Conservation (phyloP, 2,888 invertebrate species). For the Xestia rhomboidea region DNA sequence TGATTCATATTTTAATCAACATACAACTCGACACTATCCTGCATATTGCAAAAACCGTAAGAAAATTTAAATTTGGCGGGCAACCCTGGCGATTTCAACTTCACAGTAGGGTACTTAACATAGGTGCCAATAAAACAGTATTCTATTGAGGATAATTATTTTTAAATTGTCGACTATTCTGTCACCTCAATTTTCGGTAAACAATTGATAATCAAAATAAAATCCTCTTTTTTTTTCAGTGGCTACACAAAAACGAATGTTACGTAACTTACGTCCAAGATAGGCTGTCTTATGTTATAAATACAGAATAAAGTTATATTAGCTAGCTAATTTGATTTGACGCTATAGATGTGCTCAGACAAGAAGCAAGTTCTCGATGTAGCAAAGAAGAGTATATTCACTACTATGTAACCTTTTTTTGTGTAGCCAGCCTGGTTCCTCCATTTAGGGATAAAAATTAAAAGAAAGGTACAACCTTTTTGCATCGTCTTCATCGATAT, state of each 20-base stretch:
- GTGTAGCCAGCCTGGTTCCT: conserved; percentile 18
- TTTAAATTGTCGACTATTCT: conserved; percentile 36
- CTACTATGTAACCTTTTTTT: conserved; percentile 12
- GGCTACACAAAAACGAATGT: conserved; percentile 34
- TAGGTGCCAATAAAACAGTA: neutral
- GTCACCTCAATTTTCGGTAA: conserved; percentile 42
- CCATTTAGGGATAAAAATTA: conserved; percentile 1
- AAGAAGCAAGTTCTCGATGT: neutral
- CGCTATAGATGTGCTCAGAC: neutral
- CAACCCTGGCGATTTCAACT: too few relatives aligned
- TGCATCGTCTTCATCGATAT: conserved; percentile 69
- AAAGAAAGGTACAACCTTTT: conserved; percentile 71
- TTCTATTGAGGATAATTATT: conserved; percentile 6
- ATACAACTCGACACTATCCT: too few relatives aligned
- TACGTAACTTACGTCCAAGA: neutral
- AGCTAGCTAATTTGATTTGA: neutral
- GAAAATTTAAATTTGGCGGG: too few relatives aligned
- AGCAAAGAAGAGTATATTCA: neutral
- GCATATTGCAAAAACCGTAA: too few relatives aligned
- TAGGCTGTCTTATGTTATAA: neutral
- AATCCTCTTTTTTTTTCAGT: neutral
- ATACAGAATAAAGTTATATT: neutral
- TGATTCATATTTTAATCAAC: too few relatives aligned
- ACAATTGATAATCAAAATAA: conserved; percentile 18
- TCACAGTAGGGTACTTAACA: neutral